These are phyloP conservation scores for Xestia c-nigrum DNA, from an alignment of 2,888 invertebrate genomes.

Conservation along the genomic window DNA sequence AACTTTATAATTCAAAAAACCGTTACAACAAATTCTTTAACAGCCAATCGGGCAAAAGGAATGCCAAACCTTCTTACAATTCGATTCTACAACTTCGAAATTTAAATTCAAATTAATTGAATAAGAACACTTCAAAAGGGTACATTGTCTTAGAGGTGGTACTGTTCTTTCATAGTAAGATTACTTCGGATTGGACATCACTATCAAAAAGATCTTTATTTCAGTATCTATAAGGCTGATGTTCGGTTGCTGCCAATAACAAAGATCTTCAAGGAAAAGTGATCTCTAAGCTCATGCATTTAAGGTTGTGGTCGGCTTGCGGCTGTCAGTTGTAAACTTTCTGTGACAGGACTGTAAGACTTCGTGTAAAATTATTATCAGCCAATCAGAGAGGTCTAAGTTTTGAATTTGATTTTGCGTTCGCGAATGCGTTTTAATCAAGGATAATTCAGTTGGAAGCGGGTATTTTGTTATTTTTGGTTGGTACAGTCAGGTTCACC, in stretches of 20 bases:
- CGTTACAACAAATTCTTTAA: slow-evolving; percentile 50
- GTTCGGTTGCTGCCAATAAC: not conserved
- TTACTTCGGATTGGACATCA: not conserved
- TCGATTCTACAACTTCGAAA: slow-evolving; percentile 59
- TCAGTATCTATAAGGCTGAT: not conserved
- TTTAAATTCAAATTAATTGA: slow-evolving; percentile 66
- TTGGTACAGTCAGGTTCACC: not conserved
- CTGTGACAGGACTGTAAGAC: slow-evolving; percentile 1
- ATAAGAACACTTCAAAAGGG: slow-evolving; percentile 63
- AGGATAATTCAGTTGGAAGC: slow-evolving; percentile 45
- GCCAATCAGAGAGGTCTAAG: slow-evolving; percentile 62
- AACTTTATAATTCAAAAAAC: slow-evolving; percentile 53
- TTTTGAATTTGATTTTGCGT: slow-evolving; percentile 60
- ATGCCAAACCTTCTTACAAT: slow-evolving; percentile 54
- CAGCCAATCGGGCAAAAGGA: slow-evolving; percentile 52
- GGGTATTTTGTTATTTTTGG: slow-evolving; percentile 24
- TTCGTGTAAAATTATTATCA: slow-evolving; percentile 55
- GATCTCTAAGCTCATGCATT: not conserved
- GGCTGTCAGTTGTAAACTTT: not conserved
- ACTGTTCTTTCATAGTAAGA: not conserved
- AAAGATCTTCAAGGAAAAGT: not conserved
- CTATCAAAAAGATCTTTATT: not conserved
- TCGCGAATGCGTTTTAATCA: slow-evolving; percentile 66
- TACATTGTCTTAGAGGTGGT: slow-evolving; percentile 38
- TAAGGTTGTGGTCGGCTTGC: not conserved